Evolutionary conservation across 92 coral and sea anemone genomes (phyloP).

Genomic region (Heteractis magnifica): DNA sequence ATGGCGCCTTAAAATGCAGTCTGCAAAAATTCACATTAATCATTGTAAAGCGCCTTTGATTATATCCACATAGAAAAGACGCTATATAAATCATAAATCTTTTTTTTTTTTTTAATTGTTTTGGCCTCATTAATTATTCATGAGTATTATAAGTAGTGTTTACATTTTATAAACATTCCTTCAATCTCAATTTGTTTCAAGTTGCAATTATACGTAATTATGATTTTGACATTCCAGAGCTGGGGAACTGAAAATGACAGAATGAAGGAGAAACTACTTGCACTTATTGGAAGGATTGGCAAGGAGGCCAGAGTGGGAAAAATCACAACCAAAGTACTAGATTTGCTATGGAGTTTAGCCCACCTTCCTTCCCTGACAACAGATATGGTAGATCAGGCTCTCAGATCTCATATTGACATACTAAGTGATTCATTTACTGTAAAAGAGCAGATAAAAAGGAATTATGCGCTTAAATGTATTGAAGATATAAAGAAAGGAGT

Average conservation of each 20-base stretch:
- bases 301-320: conserved; percentile 84
- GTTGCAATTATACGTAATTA: background rate
- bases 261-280: conserved; percentile 84
- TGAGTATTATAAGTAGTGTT: too few relatives aligned
- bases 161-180: background rate
- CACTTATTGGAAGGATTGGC: conserved; percentile 81
- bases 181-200: too few relatives aligned
- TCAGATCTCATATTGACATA: conserved; percentile 82
- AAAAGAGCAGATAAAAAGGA: conserved; percentile 87
- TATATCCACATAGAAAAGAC: too few relatives aligned
- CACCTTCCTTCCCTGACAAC: conserved; percentile 84
- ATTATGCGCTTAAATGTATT: conserved; percentile 83
- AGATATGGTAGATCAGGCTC: conserved; percentile 92
- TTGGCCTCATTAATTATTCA: too few relatives aligned
- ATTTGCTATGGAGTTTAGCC: conserved; percentile 81
- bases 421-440: conserved; percentile 81
- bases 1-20: too few relatives aligned
- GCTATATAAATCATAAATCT: too few relatives aligned
- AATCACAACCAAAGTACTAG: conserved; percentile 86
- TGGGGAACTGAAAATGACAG: conserved; percentile 88
- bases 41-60: too few relatives aligned
- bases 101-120: too few relatives aligned
- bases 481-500: conserved; percentile 83
- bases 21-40: too few relatives aligned
- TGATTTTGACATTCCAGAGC: conserved; percentile 42